Evolutionary conservation across 2,797 vertebrate species (phyloP).

Genomic region (Argyrosomus regius): DNA sequence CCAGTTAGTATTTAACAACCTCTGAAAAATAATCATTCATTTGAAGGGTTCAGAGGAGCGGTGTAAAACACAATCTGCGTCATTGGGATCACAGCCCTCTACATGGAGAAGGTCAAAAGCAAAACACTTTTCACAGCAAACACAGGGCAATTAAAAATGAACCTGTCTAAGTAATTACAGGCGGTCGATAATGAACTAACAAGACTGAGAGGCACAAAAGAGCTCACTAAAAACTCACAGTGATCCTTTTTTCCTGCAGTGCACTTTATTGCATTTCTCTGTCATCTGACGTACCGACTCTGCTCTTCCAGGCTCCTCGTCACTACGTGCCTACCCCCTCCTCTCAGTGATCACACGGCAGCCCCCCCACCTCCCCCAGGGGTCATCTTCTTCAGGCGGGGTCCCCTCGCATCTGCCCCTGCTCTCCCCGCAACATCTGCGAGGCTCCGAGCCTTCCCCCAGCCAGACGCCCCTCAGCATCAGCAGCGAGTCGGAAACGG

Average conservation of each 20-base stretch:
- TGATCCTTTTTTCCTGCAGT: conserved; percentile 16
- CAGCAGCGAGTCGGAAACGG: conserved; percentile 96
- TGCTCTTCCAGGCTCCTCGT: conserved; percentile 86
- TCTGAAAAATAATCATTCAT: conserved; percentile 79
- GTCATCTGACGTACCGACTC: conserved; percentile 37
- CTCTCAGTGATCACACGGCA: conserved; percentile 94
- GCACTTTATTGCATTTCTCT: conserved; percentile 44
- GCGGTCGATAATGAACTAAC: conserved; percentile 58
- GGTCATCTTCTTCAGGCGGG: conserved; percentile 50
- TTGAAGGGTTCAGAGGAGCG: conserved; percentile 73
- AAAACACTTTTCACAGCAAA: conserved; percentile 80
- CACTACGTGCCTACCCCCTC: conserved; percentile 91
- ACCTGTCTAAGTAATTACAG: conserved; percentile 69
- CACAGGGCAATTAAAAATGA: conserved; percentile 65
- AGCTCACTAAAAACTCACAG: conserved; percentile 40
- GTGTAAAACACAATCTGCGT: conserved; percentile 85
- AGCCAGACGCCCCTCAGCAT: conserved; percentile 85
- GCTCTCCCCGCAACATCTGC: conserved; percentile 80
- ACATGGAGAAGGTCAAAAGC: conserved; percentile 77
- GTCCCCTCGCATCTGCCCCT: conserved; percentile 84
- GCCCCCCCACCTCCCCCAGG: conserved; percentile 81
- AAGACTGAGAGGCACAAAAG: conserved; percentile 45
- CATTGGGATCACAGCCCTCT: conserved; percentile 78
- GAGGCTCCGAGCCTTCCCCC: conserved; percentile 64
- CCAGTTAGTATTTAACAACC: conserved; percentile 64